These are phyloP conservation scores for Gymnosoma rotundatum DNA, from an alignment of 2,888 invertebrate genomes.

Conservation along the genomic window DNA sequence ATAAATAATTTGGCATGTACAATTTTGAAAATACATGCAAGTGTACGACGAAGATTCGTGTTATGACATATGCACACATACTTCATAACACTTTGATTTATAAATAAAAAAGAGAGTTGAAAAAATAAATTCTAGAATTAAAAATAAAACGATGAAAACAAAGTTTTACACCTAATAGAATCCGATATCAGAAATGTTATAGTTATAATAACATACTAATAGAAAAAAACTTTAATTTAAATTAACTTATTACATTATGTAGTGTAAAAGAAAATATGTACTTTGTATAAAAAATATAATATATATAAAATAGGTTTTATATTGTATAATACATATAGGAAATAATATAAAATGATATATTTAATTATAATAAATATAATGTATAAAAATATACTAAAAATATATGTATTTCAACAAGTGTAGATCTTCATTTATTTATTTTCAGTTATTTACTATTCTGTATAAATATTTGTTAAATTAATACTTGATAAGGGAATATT, in stretches of 20 bases:
- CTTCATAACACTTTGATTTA: no score
- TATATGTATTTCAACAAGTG: not conserved
- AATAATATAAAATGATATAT: conserved; percentile 28
- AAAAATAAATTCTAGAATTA: no score
- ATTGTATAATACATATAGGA: not conserved
- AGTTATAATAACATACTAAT: not conserved
- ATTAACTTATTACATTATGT: not conserved
- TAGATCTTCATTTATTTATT: conserved; percentile 4
- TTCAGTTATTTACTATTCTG: conserved; percentile 3
- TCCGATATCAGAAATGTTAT: not conserved
- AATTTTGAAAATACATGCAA: no score
- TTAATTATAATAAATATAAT: conserved; percentile 22
- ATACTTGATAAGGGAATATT: conserved; percentile 56
- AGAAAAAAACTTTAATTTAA: not conserved
- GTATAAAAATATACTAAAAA: conserved; percentile 20
- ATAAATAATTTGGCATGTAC: no score
- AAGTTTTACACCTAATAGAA: not conserved
- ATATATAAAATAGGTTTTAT: conserved; percentile 16
- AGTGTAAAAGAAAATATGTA: conserved; percentile 4
- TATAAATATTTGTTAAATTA: conserved; percentile 8
- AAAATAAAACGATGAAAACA: not conserved
- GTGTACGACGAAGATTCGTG: no score
- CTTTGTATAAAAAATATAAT: conserved; percentile 42
- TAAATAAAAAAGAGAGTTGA: no score
- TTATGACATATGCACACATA: no score